Base-by-base conservation (phyloP, 2,888 invertebrate species). In the Pyrocoelia pectoralis region DNA sequence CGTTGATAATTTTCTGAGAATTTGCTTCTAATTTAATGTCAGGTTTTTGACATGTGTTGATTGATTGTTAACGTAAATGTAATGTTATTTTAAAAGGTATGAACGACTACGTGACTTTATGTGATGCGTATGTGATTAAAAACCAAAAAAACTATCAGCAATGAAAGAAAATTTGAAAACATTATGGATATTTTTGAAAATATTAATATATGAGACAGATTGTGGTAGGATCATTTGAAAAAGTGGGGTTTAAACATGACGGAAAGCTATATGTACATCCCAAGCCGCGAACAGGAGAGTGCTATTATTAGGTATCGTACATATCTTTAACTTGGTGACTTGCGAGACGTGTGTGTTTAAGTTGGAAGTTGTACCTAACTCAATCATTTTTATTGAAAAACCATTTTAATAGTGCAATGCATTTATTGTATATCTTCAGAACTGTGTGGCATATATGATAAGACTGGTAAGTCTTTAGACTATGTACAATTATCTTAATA, bases 241-340 rank as follows among this genome's bases (percentile, higher is more conserved):
- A 75, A 79, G 79, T 77, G 79, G 79, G 79, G 80, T 76, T 73
- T 73, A 77, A 77, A 73, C 77, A 73, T 76, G 50, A 65, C 65
- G 68, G 67, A 67, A 69, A 67, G 70, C 69, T 72, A 72, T 71
- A 77, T 77, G 76, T 77, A 75, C 77, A 63, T 55, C 63, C 77
- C 73, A 77, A 78, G 77, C 77, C 79, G 79, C 75, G 78, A 78
- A 79, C 78, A 73, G 76, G 61, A 65, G 65, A 72, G 75, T 75
- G 61, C 79, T 80, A 80, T 79, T 79, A 79, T 78, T 79, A 79
- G 79, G 65, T 77, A 74, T 74, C 74, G 71, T 74, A 77, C 74
- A 77, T 76, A 77, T 77, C 76, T 77, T 75, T 75, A 74, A 74
- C 66, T 66, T 75, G 76, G 76, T 75, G 74, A 74, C 66, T 66